Evolutionary conservation across 2,797 vertebrate genomes (phyloP).

Genomic region (Xenops minutus): DNA sequence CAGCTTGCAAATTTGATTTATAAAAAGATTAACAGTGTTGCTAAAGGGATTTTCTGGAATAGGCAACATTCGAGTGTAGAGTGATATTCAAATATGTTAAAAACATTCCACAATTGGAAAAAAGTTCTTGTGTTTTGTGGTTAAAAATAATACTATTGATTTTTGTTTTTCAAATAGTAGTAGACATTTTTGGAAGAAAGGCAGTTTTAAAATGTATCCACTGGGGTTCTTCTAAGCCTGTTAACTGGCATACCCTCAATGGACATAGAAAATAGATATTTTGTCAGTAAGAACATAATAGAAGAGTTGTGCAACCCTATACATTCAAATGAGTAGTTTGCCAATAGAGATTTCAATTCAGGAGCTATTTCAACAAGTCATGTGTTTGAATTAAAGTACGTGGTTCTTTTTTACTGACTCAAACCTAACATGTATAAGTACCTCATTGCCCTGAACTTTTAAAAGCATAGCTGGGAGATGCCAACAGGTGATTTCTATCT

Average conservation of each 20-base stretch:
- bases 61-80: not conserved
- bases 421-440: not conserved
- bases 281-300: not conserved
- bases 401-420: not conserved
- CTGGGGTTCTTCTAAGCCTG: not conserved
- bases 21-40: not conserved
- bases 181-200: not conserved
- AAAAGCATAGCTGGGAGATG: not conserved
- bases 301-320: not conserved
- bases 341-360: not conserved
- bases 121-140: not conserved
- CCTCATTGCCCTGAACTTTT: not conserved
- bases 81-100: not conserved
- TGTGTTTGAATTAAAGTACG: not conserved
- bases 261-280: not conserved
- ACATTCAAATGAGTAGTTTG: not conserved
- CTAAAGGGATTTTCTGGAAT: not conserved
- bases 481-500: not conserved
- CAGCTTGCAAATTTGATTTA: conserved; percentile 12
- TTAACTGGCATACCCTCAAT: not conserved
- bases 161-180: not conserved
- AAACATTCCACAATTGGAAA: not conserved
- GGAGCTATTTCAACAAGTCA: not conserved
- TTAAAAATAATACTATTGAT: not conserved
- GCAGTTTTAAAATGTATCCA: not conserved